Evolutionary conservation across 2,113 vertebrate genomes (phyloP), one percentile per base, ranked within the genome.

Genomic region (Picathartes gymnocephalus): DNA sequence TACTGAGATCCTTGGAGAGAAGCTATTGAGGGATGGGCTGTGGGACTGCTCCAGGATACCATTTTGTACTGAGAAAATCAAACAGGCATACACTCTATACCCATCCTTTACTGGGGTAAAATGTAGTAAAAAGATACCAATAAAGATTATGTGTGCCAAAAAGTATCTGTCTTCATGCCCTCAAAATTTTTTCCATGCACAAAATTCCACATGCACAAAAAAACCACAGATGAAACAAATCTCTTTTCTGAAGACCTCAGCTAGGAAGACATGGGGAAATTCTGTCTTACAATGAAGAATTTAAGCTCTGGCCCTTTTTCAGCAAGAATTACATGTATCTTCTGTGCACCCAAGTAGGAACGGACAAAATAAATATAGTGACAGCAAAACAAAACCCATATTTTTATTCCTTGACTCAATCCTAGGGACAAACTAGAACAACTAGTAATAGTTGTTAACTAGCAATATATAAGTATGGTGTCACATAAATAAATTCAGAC

Each of bases 91-190:
- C 19, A 35, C 27, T 44, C 11, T 22, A 33, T 7, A 47, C 1
- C 3, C 27, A 58, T 8, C 8, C 21, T 80, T 86, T 44, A 64
- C 22, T 19, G 35, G 7, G 15, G 10, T 20, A 58, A 70, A 61
- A 69, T 0, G 0, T 2, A 40, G 20, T 22, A 51, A 80, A 86
- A 14, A 3, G 3, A 60, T 6, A 39, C 33, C 48, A 14, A 45
- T 19, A 44, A 51, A 57, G 76, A 60, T 23, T 2, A 25, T 4
- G 0, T 33, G 14, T 64, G 28, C 11, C 35, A 60, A 60, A 81
- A 82, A 37, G 23, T 6, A 68, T 42, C 9, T 15, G 1, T 33
- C 48, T 42, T 78, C 47, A 22, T 14, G 31, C 2, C 25, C 56
- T 71, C n/a, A 89, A 70, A 77, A 40, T 25, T 8, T n/a, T 73